Evolutionary conservation across 2,113 vertebrate species (phyloP), one percentile per base, ranked within the genome.

Genomic region (Phyllostomus discolor): DNA sequence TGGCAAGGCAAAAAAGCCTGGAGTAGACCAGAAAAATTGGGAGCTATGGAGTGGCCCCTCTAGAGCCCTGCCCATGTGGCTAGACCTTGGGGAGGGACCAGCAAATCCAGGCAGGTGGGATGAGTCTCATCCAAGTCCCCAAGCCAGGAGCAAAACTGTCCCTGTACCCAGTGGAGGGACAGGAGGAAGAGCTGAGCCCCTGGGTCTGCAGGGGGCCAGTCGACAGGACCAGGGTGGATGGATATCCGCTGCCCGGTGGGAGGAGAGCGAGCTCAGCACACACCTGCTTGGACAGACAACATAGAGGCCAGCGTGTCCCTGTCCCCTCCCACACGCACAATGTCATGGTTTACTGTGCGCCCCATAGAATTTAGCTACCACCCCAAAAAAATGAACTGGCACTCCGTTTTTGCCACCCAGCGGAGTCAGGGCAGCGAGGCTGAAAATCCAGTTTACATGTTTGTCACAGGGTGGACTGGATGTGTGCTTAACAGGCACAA

Each of bases 321-420:
- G 15, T 5, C 43, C 35, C 22, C 26, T 84, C 66, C 16, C 66
- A n/a, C 26, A 2, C 0, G 2, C 9, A 24, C 1, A 0, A 3
- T 79, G 78, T 4, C 78, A 75, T 38, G 4, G 26, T 31, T 54
- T 38, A 10, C 14, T 4, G 20, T 57, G 17, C 0, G 2, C 7
- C 8, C 19, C 10, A 7, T 0, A 79, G 59, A 59, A 14, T 50
- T 31, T 19, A 66, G 22, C 26, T 33, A 64, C 9, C n/a, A 35
- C 2, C 31, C 26, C 43, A 64, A 33, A 85, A 17, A 50, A 50
- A 38, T 19, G 35, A 82, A 10, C 5, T 12, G 5, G 78, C 9
- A 20, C 70, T 73, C 22, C 6, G 8, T 76, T 78, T 62, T 12
- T 82, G n/a, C 28, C 35, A 22, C 17, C 67, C 8, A 48, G 6